phyloP scores from a whole-genome alignment of 2,113 vertebrate species.

The Apistogramma diplotaenia region DNA sequence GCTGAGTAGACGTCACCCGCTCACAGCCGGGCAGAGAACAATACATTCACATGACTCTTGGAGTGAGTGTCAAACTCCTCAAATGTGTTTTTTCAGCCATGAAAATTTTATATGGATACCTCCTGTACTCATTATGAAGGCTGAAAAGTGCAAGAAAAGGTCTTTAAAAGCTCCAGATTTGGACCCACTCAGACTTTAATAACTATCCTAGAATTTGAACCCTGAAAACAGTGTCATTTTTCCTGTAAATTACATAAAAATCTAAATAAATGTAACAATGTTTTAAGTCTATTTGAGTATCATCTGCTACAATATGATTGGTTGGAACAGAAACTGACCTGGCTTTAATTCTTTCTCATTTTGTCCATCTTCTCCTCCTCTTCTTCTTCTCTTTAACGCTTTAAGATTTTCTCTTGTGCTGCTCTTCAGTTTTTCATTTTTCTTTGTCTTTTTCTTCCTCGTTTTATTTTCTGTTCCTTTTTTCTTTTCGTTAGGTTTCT shows the following conservation, averaged over 20 bases:
- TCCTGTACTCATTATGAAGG: not conserved
- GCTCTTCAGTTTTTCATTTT: not conserved
- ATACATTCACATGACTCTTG: not conserved
- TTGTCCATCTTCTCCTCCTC: not conserved
- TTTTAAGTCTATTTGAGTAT: not conserved
- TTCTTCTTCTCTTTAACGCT: not conserved
- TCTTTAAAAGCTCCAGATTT: too few relatives aligned
- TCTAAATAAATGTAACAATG: too few relatives aligned
- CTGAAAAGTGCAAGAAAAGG: not conserved
- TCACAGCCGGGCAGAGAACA: not conserved
- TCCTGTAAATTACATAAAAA: too few relatives aligned
- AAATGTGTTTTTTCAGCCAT: not conserved
- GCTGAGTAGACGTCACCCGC: not conserved
- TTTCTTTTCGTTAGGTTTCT: not conserved
- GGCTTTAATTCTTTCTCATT: not conserved
- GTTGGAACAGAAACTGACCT: conserved; percentile 8
- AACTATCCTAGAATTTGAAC: too few relatives aligned
- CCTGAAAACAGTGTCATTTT: too few relatives aligned
- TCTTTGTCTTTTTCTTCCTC: not conserved
- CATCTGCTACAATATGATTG: not conserved
- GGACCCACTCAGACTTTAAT: too few relatives aligned
- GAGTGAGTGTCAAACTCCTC: not conserved
- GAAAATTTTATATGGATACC: not conserved
- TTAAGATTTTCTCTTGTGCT: not conserved
- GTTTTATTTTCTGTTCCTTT: not conserved